Base-by-base conservation (phyloP, 2,888 invertebrate species). In the Cactoblastis cactorum region DNA sequence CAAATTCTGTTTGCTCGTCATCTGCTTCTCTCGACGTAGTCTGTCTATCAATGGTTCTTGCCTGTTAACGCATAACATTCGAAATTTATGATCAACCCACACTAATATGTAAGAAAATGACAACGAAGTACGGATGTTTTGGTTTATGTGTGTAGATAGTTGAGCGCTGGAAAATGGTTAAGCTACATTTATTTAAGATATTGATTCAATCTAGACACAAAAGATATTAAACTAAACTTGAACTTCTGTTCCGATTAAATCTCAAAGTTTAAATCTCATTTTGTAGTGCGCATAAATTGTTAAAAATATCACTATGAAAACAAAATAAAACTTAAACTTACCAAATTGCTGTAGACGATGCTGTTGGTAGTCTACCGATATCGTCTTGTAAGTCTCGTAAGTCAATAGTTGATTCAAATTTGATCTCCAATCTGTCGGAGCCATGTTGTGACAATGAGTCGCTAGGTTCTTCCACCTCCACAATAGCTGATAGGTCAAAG, bases 401-500 rank as follows among this genome's bases (percentile, higher is more conserved):
- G 51, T 89, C 88, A 0, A 73, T 61, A 0, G 77, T 70, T 0
- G 82, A 82, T 15, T 85, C 86, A 54, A 80, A 88, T 50, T 81
- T 88, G 1, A 89, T 62, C 54, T 88, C 87, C 14, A 90, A 59
- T 57, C 78, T 71, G 5, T 88, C 89, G 0, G 82, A 83, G 3
- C 74, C 82, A 9, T 72, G 78, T 15, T 81, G 83, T 3, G 83
- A 83, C 6, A 74, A 38, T 0, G 55, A 71, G 34, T 88, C 88
- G 51, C 80, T 83, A 1, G 66, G 64, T 62, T 90, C 90, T 6
- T 89, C 87, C 1, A 87, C 82, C 56, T 90, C 90, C 0, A 88
- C 82, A 38, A 90, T 90, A 1, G 89, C 89, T 0, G 90, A 85
- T 1, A 90, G 65, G 59, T 90, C 90, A 52, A 89, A 89, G 55